Evolutionary conservation across 2,888 invertebrate species (phyloP).

Genomic region (Lasioglossum zephyrum): DNA sequence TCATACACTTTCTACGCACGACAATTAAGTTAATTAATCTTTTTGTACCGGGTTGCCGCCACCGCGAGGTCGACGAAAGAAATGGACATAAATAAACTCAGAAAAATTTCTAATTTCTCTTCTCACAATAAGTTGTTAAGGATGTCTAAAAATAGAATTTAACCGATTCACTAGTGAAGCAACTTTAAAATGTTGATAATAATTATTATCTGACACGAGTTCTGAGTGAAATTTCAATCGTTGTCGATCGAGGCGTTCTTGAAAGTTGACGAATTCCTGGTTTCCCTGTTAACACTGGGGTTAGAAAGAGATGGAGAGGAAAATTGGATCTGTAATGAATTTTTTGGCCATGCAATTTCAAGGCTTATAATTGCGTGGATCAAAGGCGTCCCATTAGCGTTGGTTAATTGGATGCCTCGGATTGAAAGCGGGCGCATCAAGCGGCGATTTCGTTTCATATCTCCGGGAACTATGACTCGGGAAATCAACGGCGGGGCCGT

Average conservation of each 20-base stretch:
- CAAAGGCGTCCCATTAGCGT: constrained; percentile 37
- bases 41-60: neutral
- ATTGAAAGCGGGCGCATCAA: constrained; percentile 35
- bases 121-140: too few species aligned
- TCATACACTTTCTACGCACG: neutral
- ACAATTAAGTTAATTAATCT: neutral
- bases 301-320: neutral
- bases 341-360: constrained; percentile 24
- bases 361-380: constrained; percentile 48
- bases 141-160: too few species aligned
- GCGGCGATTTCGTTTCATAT: constrained; percentile 47
- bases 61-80: neutral
- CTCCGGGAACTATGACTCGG: constrained; percentile 42
- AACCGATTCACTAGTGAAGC: too few species aligned
- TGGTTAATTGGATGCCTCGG: constrained; percentile 52
- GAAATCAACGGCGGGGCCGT: constrained; percentile 46
- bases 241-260: neutral
- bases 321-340: constrained; percentile 3
- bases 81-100: neutral
- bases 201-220: neutral
- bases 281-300: neutral
- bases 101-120: neutral
- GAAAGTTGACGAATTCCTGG: neutral
- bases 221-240: neutral
- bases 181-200: too few species aligned